Evolutionary conservation across 2,797 vertebrate genomes (phyloP), one percentile per base, ranked within the genome.

Genomic region (Falco biarmicus): DNA sequence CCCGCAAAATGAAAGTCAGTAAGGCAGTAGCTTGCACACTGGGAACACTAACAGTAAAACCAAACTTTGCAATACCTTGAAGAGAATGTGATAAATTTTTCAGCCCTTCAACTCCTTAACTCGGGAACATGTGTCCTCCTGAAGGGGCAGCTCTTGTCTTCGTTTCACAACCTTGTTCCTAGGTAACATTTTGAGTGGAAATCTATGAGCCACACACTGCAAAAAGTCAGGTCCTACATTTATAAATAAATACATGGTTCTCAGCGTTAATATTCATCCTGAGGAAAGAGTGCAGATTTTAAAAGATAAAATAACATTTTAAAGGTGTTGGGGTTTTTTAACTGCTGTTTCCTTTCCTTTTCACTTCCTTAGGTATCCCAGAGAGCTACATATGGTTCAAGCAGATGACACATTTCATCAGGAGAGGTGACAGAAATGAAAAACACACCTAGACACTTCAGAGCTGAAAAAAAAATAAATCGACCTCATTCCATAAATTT

Each of bases 401-500:
- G 66, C 11, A 93, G 75, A 71, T 90, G 83, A 90, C 48, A 51
- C 29, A 71, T 91, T 92, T 95, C 77, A 88, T 86, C 61, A 84
- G 57, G 45, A 94, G 51, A 86, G 59, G 63, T 94, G 90, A 92
- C 69, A 95, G 76, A 85, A 95, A 87, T 93, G 17, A 91, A 95
- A 96, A 96, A 86, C 26, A 85, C 65, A 65, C 41, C 57, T 69
- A 89, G 60, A 81, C 32, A 81, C 61, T 93, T 90, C 80, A 91
- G 77, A 89, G 59, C 22, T 13, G 2, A 79, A 91, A 76, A 53
- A 94, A 85, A 93, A 91, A 92, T 37, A 94, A 95, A 91, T 70
- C 81, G 53, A 80, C 29, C 6, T 91, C 54, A 75, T 93, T 81
- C 94, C 82, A 96, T 96, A 97, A 95, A 96, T 97, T 95, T 89